Evolutionary conservation across 2,113 vertebrate genomes (phyloP).

Genomic region (Nyctibius bracteatus): DNA sequence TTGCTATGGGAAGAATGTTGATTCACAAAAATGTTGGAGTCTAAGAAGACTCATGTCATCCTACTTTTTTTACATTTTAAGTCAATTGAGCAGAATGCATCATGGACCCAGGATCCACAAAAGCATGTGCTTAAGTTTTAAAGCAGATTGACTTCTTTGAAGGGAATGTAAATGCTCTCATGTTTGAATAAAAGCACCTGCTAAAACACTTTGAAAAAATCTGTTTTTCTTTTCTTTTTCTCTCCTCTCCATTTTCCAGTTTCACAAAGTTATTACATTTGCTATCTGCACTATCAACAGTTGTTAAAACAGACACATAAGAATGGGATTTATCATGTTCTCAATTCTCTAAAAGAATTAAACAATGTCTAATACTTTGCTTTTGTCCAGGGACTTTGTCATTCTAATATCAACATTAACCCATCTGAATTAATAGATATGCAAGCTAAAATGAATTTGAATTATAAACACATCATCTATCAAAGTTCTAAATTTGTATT

Average conservation of each 20-base stretch:
- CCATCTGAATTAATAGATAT: conserved; percentile 5
- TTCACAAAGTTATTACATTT: not conserved
- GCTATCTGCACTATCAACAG: not conserved
- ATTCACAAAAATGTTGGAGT: not conserved
- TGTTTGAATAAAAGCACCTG: conserved; percentile 1
- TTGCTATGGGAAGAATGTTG: not conserved
- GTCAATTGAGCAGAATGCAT: not conserved
- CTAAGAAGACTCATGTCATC: not conserved
- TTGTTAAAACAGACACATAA: not conserved
- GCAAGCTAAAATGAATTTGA: not conserved
- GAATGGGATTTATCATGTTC: not conserved
- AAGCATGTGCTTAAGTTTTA: not conserved
- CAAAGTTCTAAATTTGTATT: not conserved
- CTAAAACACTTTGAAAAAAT: not conserved
- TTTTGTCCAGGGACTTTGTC: not conserved
- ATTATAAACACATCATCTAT: not conserved
- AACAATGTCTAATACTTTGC: not conserved
- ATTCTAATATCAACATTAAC: conserved; percentile 29
- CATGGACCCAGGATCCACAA: not conserved
- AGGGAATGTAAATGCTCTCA: not conserved
- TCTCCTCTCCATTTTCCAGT: not conserved
- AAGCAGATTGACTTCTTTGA: not conserved
- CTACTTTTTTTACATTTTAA: not conserved
- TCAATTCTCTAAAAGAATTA: not conserved
- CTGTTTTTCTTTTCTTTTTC: not conserved